phyloP scores from a whole-genome alignment of 2,797 vertebrate genomes.

The Sebastolobus alascanus region DNA sequence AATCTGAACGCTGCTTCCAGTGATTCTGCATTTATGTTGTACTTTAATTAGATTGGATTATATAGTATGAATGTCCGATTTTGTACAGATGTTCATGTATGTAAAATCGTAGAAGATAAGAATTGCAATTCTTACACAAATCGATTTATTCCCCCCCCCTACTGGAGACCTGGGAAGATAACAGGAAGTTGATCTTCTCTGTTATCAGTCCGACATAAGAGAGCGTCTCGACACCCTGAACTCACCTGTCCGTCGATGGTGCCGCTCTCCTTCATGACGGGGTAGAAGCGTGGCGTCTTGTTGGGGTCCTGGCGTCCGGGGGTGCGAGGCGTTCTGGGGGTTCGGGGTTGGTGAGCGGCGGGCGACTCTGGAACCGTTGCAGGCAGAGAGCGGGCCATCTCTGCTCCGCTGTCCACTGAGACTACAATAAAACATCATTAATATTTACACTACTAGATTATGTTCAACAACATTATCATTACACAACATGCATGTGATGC shows the following conservation, averaged over 20 bases:
- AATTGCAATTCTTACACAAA: background rate
- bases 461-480: background rate
- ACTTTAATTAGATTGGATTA: too few species aligned
- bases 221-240: background rate
- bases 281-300: slow-evolving; percentile 94
- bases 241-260: slow-evolving; percentile 88
- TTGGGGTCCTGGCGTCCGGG: slow-evolving; percentile 90
- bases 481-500: too few species aligned
- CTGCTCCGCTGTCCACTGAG: slow-evolving; percentile 68
- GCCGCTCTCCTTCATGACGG: slow-evolving; percentile 92
- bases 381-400: slow-evolving; percentile 84
- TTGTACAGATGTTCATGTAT: too few species aligned
- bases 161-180: background rate
- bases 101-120: too few species aligned
- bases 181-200: background rate
- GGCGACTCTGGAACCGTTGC: slow-evolving; percentile 88
- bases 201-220: background rate
- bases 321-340: slow-evolving; percentile 87
- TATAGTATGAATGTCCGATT: too few species aligned
- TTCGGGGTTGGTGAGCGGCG: slow-evolving; percentile 68
- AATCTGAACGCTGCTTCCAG: too few species aligned
- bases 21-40: too few species aligned
- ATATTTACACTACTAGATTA: background rate
- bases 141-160: background rate
- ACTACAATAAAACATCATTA: background rate